Conservation (phyloP, 2,888 invertebrate species). For the Ashinkailepas kermadecensis region DNA sequence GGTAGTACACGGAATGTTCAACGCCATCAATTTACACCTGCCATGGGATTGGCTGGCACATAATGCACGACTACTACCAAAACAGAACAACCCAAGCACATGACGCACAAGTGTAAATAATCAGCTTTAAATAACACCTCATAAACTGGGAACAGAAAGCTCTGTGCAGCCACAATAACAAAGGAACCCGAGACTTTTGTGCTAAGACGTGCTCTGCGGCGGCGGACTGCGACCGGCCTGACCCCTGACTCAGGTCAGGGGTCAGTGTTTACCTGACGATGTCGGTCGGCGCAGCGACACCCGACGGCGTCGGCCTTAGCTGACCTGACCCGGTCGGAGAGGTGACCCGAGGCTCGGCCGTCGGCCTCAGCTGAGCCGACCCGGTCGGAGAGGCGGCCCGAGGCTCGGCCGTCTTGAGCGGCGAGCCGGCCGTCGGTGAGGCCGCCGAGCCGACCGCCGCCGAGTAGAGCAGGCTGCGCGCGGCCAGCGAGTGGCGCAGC, state of each 20-base stretch:
- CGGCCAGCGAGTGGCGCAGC: slow-evolving; percentile 25
- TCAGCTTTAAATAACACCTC: not conserved
- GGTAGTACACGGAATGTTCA: not conserved
- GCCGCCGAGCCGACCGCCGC: slow-evolving; percentile 28
- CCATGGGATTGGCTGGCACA: too few species aligned
- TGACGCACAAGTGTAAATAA: not conserved
- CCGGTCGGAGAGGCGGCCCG: not conserved
- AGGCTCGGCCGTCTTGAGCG: slow-evolving; percentile 26
- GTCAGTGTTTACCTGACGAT: not conserved
- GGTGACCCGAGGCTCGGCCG: slow-evolving; percentile 25
- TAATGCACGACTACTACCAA: not conserved
- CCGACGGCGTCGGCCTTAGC: slow-evolving; percentile 21
- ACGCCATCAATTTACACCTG: not conserved
- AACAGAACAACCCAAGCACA: not conserved
- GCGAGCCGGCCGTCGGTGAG: slow-evolving; percentile 23
- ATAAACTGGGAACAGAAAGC: slow-evolving; percentile 13
- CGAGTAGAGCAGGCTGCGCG: slow-evolving; percentile 22
- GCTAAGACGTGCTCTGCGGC: not conserved
- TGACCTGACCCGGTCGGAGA: slow-evolving; percentile 27
- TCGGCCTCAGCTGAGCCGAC: slow-evolving; percentile 1
- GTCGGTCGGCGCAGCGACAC: not conserved
- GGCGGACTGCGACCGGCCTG: too few species aligned
- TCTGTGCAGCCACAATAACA: not conserved
- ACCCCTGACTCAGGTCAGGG: too few species aligned
- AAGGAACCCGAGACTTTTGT: not conserved